phyloP scores from a whole-genome alignment of 2,113 vertebrate genomes.

The Oncorhynchus nerka region DNA sequence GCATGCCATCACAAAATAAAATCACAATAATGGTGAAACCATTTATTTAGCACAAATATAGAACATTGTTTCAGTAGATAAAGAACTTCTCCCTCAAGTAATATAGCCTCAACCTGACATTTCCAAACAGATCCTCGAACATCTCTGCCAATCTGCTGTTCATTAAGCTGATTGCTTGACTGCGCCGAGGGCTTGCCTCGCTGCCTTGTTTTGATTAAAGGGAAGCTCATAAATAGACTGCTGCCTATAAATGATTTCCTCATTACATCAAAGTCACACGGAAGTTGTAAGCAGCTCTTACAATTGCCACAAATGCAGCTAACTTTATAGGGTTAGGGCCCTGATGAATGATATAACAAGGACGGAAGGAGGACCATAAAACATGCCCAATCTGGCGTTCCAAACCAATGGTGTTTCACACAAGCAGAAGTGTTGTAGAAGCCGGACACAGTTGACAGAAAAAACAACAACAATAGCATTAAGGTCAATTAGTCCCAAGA shows the following conservation, averaged over 20 bases:
- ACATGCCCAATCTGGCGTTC: too few species aligned
- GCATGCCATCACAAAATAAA: too few species aligned
- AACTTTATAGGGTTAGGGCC: constrained; percentile 11
- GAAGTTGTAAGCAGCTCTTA: constrained; percentile 56
- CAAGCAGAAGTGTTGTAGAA: too few species aligned
- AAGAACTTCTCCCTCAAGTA: neutral
- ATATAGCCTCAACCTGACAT: constrained; percentile 27
- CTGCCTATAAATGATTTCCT: constrained; percentile 65
- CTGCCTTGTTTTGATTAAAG: constrained; percentile 66
- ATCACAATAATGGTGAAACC: too few species aligned
- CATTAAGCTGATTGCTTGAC: constrained; percentile 62
- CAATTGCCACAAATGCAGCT: constrained; percentile 27
- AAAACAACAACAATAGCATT: too few species aligned
- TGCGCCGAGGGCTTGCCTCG: constrained; percentile 17
- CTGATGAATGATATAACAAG: constrained; percentile 15
- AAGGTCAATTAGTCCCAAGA: too few species aligned
- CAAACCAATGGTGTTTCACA: too few species aligned
- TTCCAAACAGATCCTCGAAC: constrained; percentile 35
- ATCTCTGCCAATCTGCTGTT: constrained; percentile 59
- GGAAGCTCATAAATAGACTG: constrained; percentile 60
- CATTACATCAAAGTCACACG: constrained; percentile 70
- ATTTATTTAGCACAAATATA: neutral
- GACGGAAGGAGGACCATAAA: neutral
- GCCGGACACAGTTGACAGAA: too few species aligned
- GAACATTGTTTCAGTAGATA: neutral